phyloP scores from a whole-genome alignment of 2,797 vertebrate genomes.

The Myotis findleyi region DNA sequence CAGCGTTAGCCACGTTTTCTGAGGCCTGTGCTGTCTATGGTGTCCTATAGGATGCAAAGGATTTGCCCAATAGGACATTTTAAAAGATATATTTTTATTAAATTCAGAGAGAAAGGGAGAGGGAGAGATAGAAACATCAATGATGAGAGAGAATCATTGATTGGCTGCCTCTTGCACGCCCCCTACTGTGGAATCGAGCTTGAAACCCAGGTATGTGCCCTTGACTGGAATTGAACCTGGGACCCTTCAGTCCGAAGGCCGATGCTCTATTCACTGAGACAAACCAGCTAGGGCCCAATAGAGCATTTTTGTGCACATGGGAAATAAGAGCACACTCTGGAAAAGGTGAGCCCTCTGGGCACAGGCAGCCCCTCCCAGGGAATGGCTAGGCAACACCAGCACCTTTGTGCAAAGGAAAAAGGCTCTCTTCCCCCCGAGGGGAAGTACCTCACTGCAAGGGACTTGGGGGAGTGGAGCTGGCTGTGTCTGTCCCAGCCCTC shows the following conservation, averaged over 20 bases:
- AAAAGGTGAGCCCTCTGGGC: neutral
- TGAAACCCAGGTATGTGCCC: too few species aligned
- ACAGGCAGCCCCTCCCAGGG: neutral
- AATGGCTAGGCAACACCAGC: neutral
- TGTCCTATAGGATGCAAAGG: neutral
- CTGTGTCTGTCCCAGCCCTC: neutral
- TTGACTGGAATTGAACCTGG: too few species aligned
- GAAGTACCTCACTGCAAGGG: neutral
- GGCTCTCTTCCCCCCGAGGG: neutral
- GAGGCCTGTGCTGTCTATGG: neutral
- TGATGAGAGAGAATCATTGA: too few species aligned
- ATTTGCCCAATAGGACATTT: neutral
- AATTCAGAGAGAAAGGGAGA: too few species aligned
- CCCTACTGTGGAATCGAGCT: too few species aligned
- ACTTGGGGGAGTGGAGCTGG: neutral
- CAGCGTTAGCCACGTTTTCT: neutral
- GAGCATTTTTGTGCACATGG: neutral
- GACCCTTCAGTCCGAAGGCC: too few species aligned
- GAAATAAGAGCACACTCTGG: neutral
- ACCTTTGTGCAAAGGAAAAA: neutral
- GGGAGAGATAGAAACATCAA: too few species aligned
- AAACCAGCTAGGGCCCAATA: too few species aligned
- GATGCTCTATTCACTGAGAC: too few species aligned
- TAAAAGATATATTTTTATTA: too few species aligned
- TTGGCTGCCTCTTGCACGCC: too few species aligned